Conservation (phyloP, 2,797 vertebrate species). For the Chelon auratus region DNA sequence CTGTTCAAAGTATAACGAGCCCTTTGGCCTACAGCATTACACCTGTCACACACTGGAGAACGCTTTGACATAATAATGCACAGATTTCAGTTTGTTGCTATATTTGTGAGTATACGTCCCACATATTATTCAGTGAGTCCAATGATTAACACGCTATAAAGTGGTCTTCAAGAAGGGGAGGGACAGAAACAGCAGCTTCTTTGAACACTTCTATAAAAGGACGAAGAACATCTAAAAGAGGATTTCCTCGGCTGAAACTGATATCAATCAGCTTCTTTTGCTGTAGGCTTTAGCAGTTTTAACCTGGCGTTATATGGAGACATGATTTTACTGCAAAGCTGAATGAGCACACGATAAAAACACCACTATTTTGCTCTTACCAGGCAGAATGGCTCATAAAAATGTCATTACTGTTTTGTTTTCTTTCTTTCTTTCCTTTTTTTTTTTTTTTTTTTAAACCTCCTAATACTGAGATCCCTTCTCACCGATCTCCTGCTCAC, state of each 20-base stretch:
- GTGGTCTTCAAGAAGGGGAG: conserved; percentile 37
- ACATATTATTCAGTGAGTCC: conserved; percentile 32
- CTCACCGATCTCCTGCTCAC: conserved; percentile 21
- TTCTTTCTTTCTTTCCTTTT: conserved; percentile 3
- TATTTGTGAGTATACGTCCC: conserved; percentile 42
- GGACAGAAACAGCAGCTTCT: conserved; percentile 40
- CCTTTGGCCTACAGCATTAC: conserved; percentile 30
- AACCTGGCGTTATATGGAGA: conserved; percentile 30
- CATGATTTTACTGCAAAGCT: conserved; percentile 19
- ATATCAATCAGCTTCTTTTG: conserved; percentile 29
- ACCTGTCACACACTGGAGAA: conserved; percentile 33
- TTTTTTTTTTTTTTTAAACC: conserved; percentile 21
- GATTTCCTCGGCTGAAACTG: conserved; percentile 30
- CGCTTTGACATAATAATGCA: conserved; percentile 10
- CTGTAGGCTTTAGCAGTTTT: conserved; percentile 6
- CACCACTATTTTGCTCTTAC: background rate
- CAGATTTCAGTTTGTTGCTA: conserved; percentile 64
- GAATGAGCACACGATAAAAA: conserved; percentile 25
- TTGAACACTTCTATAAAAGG: conserved; percentile 37
- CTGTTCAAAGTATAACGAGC: conserved; percentile 23
- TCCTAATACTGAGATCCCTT: conserved; percentile 32
- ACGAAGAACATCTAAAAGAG: background rate
- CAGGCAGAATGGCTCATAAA: conserved; percentile 42
- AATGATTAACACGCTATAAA: conserved; percentile 65
- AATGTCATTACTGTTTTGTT: conserved; percentile 24